A percentile compares a stretch with the other conserved stretches of the same genome.
These are phyloP conservation scores for Oligia fasciuncula DNA, from an alignment of 2,888 invertebrate species.

Conservation along the genomic window DNA sequence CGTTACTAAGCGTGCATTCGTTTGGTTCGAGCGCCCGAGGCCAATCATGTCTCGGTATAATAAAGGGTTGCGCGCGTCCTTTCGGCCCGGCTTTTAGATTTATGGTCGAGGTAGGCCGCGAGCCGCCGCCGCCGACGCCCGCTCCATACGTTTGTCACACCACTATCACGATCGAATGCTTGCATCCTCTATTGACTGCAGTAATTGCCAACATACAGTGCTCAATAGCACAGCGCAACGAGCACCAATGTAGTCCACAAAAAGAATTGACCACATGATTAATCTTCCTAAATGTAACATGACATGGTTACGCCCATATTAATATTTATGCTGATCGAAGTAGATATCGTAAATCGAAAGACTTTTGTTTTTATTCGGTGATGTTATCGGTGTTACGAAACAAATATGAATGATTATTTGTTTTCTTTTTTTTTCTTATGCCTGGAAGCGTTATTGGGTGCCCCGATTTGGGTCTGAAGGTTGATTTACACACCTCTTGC, in stretches of 20 bases:
- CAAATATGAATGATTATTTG: conserved; percentile 54
- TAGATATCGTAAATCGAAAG: conserved; percentile 71
- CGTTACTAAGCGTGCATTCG: conserved; percentile 85
- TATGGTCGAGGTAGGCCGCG: conserved; percentile 76
- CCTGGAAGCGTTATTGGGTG: conserved; percentile 50
- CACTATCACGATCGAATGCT: conserved; percentile 79
- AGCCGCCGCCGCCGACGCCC: conserved; percentile 79
- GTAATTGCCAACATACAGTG: conserved; percentile 78
- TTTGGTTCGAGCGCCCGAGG: conserved; percentile 86
- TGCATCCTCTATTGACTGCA: conserved; percentile 68
- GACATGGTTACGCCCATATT: conserved; percentile 81
- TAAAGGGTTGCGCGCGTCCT: conserved; percentile 87
- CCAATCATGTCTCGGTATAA: conserved; percentile 89
- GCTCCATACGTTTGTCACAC: conserved; percentile 85
- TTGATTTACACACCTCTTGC: conserved; percentile 34
- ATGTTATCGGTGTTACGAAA: conserved; percentile 54
- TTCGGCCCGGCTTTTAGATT: conserved; percentile 83
- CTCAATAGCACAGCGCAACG: conserved; percentile 53
- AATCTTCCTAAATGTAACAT: conserved; percentile 80
- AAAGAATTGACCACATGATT: conserved; percentile 67
- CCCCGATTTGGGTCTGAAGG: conserved; percentile 23
- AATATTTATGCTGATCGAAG: conserved; percentile 85
- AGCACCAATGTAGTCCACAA: conserved; percentile 49
- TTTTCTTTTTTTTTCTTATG: conserved; percentile 49
- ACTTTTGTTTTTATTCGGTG: conserved; percentile 64